Base-by-base conservation (phyloP, 2,888 invertebrate genomes). In the Oligia strigilis region DNA sequence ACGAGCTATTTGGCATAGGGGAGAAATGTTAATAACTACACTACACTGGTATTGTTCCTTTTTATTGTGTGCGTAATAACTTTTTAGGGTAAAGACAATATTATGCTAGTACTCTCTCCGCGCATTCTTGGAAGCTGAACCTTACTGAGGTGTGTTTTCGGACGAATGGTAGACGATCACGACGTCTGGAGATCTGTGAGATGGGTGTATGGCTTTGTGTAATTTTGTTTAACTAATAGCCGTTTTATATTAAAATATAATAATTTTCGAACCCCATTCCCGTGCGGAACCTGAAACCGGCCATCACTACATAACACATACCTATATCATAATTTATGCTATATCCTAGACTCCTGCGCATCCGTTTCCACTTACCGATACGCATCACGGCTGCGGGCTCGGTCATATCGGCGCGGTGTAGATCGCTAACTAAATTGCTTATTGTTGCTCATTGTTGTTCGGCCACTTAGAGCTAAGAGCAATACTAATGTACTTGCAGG, bases 351-450 rank as follows among this genome's bases (percentile, higher is more conserved):
- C 46, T 46, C 67, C 14, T n/a, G 81, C 69, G 58, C 82, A 82
- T 82, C 74, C 67, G 74, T 58, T 75, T 55, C 73, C 81, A 64
- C 60, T 85, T 75, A 62, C 36, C 40, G 83, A 83, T 83, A 87
- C 14, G 36, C 77, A 82, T 86, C 71, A 4, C 49, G 36, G 49
- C 86, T 29, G 80, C 55, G 23, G 62, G 85, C 60, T 13, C 58
- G 65, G 17, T n/a, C 46, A 14, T 65, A 77, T 74, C 72, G 65
- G 43, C n/a, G 64, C 66, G 55, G 66, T 72, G 73, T 81, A 83
- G 88, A 88, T 88, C 73, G 46, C 77, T 88, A 89, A 85, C 88
- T 88, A 89, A 88, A 88, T 89, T 78, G 86, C 80, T 65, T 58
- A 89, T 88, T 88, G 90, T 88, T 60, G 64, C 58, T 58, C 58